Percentiles rank a stretch among this genome's conserved stretches.
These are phyloP conservation scores for Caerostris extrusa DNA, from an alignment of 1,140 invertebrate genomes.

Conservation along the genomic window DNA sequence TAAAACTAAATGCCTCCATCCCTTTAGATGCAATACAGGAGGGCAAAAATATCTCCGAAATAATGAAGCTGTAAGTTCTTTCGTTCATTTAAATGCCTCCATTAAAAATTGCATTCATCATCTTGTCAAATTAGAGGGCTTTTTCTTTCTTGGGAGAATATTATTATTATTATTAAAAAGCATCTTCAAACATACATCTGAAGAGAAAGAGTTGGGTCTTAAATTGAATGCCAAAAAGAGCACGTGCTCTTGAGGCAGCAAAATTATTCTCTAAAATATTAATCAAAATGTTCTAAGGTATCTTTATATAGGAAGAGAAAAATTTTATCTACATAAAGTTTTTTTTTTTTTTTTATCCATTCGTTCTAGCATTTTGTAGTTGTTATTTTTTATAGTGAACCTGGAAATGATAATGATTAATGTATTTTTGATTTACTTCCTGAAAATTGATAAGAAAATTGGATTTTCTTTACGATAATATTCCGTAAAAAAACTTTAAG, in stretches of 20 bases:
- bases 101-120: conserved; percentile 22
- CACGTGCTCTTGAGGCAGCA: neutral
- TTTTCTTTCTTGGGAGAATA: conserved; percentile 7
- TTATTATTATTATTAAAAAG: neutral
- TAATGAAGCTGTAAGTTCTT: conserved; percentile 37
- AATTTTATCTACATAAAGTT: neutral
- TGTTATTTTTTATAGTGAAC: too few relatives aligned
- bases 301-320: neutral
- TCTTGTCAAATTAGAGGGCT: conserved; percentile 26
- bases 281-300: neutral
- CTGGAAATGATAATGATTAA: too few relatives aligned
- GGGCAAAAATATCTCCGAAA: conserved; percentile 30
- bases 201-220: neutral
- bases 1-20: conserved; percentile 43
- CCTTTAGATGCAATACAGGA: conserved; percentile 35
- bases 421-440: too few relatives aligned
- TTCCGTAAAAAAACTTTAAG: too few relatives aligned
- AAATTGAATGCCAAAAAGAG: neutral
- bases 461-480: too few relatives aligned
- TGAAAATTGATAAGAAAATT: too few relatives aligned
- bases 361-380: too few relatives aligned
- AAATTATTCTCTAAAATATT: neutral
- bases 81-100: conserved; percentile 26
- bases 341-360: neutral
- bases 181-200: neutral